Evolutionary conservation across 1,140 invertebrate genomes (phyloP), one percentile per base, ranked within the genome.

Genomic region (Drosophila bocki): DNA sequence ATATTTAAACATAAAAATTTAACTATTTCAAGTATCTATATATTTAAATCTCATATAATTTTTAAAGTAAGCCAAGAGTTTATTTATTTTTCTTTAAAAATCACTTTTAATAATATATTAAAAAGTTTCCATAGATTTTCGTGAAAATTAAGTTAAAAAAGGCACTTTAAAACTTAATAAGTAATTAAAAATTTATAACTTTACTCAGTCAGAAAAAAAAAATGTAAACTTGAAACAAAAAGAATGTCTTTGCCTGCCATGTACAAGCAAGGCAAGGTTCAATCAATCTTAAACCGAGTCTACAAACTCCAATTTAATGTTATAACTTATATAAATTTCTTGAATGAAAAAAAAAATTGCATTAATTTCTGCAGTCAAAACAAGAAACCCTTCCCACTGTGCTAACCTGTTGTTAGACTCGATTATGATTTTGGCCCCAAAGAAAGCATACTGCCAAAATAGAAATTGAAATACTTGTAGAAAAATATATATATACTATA

Each of bases 381-480:
- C 6, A 32, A 29, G 32, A 54, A 9, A 15, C 0, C 8, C 6
- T n/a, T 3, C 0, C 54, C 54, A 57, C 54, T 57, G 54, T 57
- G 35, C 19, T 51, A 58, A 58, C 60, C 60, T 39, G 61, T 59
- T 39, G 35, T 22, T 22, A 12, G 26, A 32, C 61, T 32, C 53
- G 51, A 58, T 57, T 62, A 62, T 57, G 22, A 62, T 62, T 62
- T 32, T 48, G 7, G 32, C 35, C 19, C 56, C 19, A 35, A 65
- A 62, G 62, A 65, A 65, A 65, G 62, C 62, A 62, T 22, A 62
- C 17, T 19, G 42, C 8, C 29, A 35, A 62, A 44, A 26, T 62
- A 44, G 39, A 65, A 65, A 65, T 65, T 44, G 39, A 62, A 62
- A 62, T 44, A 33, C 8, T 26, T 26, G 13, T 22, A 26, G 53